Evolutionary conservation across 2,797 vertebrate species (phyloP).

Genomic region (Crypturellus tataupa): DNA sequence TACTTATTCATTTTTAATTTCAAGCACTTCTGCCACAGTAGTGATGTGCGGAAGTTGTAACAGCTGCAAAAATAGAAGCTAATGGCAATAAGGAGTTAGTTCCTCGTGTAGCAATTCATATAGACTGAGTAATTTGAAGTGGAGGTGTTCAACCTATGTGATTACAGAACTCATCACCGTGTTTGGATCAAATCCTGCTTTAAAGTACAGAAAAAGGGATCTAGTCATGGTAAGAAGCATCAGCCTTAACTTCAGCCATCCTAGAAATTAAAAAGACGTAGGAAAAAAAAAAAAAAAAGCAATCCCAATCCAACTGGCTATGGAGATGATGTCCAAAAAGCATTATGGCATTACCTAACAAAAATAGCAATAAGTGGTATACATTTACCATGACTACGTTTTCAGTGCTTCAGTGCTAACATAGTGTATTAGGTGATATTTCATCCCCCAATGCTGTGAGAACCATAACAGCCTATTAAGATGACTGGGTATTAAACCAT

Average conservation of each 20-base stretch:
- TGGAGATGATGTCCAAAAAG: not conserved
- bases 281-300: not conserved
- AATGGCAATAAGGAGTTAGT: not conserved
- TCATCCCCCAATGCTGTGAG: not conserved
- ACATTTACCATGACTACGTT: not conserved
- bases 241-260: not conserved
- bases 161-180: not conserved
- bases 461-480: not conserved
- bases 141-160: not conserved
- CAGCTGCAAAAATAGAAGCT: not conserved
- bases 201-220: not conserved
- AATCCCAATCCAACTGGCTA: not conserved
- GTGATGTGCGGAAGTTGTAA: not conserved
- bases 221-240: not conserved
- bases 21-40: not conserved
- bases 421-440: not conserved
- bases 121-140: not conserved
- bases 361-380: not conserved
- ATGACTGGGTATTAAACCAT: not conserved
- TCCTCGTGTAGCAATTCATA: not conserved
- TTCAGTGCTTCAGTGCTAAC: not conserved
- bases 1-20: not conserved
- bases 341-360: not conserved
- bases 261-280: not conserved
- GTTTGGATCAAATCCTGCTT: not conserved